These are phyloP conservation scores for Gallinago media DNA, from an alignment of 2,113 vertebrate species.

Conservation along the genomic window DNA sequence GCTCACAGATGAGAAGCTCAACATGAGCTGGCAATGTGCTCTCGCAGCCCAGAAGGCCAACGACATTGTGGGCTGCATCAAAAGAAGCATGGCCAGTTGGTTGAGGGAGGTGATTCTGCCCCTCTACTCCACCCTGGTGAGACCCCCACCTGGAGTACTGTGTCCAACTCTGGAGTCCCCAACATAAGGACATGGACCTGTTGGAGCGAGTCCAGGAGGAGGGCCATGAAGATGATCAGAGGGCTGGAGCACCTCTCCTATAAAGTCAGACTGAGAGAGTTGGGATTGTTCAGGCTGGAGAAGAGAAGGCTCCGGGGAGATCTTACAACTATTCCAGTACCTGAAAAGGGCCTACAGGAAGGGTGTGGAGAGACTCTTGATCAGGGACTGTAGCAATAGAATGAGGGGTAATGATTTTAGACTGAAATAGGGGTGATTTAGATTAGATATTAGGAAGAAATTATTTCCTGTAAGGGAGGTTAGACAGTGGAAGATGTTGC, in stretches of 20 bases:
- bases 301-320: background rate
- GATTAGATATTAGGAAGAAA: background rate
- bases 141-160: background rate
- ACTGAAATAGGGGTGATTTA: background rate
- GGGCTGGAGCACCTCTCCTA: background rate
- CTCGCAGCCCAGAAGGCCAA: background rate
- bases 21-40: background rate
- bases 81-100: background rate
- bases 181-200: background rate
- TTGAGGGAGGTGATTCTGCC: background rate
- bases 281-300: background rate
- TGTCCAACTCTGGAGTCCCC: background rate
- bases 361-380: background rate
- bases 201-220: background rate
- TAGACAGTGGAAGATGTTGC: background rate
- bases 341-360: background rate
- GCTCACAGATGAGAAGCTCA: background rate
- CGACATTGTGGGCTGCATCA: background rate
- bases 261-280: background rate
- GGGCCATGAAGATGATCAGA: background rate
- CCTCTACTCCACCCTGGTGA: background rate
- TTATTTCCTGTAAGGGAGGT: background rate
- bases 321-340: background rate
- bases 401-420: background rate
- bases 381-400: background rate